Conservation (phyloP, 2,113 vertebrate genomes). For the Dasyurus viverrinus region DNA sequence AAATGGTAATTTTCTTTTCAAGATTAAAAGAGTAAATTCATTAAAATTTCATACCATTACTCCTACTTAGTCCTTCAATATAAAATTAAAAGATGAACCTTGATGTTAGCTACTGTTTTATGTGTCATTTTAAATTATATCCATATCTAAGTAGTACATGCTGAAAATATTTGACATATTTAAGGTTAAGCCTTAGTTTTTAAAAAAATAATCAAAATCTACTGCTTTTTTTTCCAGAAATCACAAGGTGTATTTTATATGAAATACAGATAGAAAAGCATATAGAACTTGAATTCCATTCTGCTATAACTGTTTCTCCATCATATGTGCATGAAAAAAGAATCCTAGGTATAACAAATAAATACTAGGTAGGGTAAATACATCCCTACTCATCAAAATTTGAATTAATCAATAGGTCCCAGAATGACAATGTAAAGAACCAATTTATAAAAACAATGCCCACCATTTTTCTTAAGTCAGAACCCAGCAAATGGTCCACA, state of each 20-base stretch:
- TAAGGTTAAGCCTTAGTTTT: conserved; percentile 26
- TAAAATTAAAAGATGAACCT: conserved; percentile 23
- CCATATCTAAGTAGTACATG: conserved; percentile 34
- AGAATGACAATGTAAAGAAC: conserved; percentile 18
- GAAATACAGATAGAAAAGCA: conserved; percentile 29
- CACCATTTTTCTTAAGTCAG: neutral
- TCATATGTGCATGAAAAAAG: conserved; percentile 3
- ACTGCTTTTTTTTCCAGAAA: conserved; percentile 11
- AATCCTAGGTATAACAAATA: conserved; percentile 31
- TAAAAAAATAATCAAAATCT: conserved; percentile 44
- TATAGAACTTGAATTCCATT: conserved; percentile 7
- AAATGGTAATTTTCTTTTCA: conserved; percentile 26
- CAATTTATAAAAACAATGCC: conserved; percentile 22
- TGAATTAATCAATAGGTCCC: neutral
- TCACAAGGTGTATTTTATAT: neutral
- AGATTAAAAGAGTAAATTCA: conserved; percentile 3
- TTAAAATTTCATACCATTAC: conserved; percentile 18
- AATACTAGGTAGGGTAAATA: conserved; percentile 11
- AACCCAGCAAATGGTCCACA: neutral
- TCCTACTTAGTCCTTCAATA: conserved; percentile 31
- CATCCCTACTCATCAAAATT: neutral
- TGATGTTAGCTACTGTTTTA: conserved; percentile 20
- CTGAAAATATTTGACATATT: neutral
- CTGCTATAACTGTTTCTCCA: neutral
- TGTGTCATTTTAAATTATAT: conserved; percentile 30